phyloP scores from a whole-genome alignment of 2,888 invertebrate species.

The Rotaria magnacalcarata region DNA sequence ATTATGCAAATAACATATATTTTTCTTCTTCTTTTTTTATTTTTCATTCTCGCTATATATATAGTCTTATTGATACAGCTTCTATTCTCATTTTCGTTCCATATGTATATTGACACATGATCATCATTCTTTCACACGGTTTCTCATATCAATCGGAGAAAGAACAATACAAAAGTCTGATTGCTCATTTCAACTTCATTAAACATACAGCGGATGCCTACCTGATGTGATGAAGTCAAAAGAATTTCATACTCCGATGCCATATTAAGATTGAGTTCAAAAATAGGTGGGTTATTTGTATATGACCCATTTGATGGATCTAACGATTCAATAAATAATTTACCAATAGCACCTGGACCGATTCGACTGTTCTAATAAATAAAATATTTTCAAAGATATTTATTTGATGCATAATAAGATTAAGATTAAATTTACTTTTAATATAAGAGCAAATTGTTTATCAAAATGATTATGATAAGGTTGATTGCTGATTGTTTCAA shows the following conservation, averaged over 20 bases:
- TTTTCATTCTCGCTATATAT: neutral
- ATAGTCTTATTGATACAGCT: neutral
- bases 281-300: conserved; percentile 3
- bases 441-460: neutral
- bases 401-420: neutral
- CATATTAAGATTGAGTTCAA: conserved; percentile 1
- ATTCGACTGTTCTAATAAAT: neutral
- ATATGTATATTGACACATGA: neutral
- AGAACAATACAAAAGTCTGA: neutral
- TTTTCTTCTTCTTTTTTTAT: neutral
- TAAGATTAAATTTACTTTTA: neutral
- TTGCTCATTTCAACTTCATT: conserved; percentile 9
- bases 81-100: neutral
- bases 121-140: conserved; percentile 18
- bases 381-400: neutral
- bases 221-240: neutral
- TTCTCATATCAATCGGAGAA: conserved; percentile 17
- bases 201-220: neutral
- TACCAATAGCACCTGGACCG: neutral
- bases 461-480: neutral
- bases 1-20: conserved; percentile 17
- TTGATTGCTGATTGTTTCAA: neutral
- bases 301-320: conserved; percentile 5
- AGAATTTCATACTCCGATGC: neutral
- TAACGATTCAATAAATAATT: conserved; percentile 2